Conservation (phyloP, 2,113 vertebrate genomes). For the pig (Sus scrofa) region T2T-Sscrofa CM000824.6:62306501-62307000, state of each 20-base stretch:
- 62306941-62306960: conserved; percentile 46
- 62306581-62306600: not conserved
- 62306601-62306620: not conserved
- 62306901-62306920: not conserved
- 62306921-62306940: conserved; percentile 42
- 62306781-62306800: not conserved
- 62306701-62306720: not conserved
- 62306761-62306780: not conserved
- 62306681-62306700: not conserved
- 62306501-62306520: not conserved
- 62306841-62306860: not conserved
- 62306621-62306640: not conserved
- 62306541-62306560: not conserved
- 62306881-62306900: not conserved
- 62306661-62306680: not conserved
- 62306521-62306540: not conserved
- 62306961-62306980: conserved; percentile 54
- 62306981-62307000: conserved; percentile 67
- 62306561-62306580: not conserved
- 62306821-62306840: conserved; percentile 30
- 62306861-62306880: conserved; percentile 5
- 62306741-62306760: not conserved
- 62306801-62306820: not conserved
- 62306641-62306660: not conserved
- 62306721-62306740: not conserved